These are phyloP conservation scores for Tricholaema leucomelas DNA, from an alignment of 2,113 vertebrate species.

Conservation along the genomic window DNA sequence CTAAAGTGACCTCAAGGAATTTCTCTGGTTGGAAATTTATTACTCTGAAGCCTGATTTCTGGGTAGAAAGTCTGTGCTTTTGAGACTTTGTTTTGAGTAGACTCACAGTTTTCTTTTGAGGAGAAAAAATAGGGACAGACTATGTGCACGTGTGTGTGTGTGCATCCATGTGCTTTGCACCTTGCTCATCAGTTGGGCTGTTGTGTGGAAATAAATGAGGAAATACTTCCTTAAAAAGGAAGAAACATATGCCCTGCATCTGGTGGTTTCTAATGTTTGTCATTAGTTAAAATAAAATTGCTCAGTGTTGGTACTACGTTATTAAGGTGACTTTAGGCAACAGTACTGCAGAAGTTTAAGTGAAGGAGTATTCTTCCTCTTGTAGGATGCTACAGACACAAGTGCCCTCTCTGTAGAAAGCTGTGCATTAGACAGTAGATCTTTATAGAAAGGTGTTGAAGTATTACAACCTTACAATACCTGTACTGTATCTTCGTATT, in stretches of 20 bases:
- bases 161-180: background rate
- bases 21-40: background rate
- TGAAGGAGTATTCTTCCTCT: background rate
- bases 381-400: accelerated
- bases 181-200: background rate
- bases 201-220: background rate
- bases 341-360: background rate
- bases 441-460: background rate
- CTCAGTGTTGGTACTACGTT: background rate
- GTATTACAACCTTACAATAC: background rate
- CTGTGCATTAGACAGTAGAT: background rate
- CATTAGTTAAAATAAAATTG: background rate
- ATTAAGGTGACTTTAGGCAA: background rate
- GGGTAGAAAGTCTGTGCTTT: background rate
- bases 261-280: background rate
- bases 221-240: background rate
- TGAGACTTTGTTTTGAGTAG: background rate
- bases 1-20: background rate
- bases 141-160: accelerated
- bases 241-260: background rate
- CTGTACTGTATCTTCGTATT: accelerated
- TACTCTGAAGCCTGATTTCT: background rate
- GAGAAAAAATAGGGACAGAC: background rate
- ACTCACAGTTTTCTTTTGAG: background rate
- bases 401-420: background rate